These are phyloP conservation scores for Zaprionus lineosus DNA, from an alignment of 2,888 invertebrate genomes.

Conservation along the genomic window DNA sequence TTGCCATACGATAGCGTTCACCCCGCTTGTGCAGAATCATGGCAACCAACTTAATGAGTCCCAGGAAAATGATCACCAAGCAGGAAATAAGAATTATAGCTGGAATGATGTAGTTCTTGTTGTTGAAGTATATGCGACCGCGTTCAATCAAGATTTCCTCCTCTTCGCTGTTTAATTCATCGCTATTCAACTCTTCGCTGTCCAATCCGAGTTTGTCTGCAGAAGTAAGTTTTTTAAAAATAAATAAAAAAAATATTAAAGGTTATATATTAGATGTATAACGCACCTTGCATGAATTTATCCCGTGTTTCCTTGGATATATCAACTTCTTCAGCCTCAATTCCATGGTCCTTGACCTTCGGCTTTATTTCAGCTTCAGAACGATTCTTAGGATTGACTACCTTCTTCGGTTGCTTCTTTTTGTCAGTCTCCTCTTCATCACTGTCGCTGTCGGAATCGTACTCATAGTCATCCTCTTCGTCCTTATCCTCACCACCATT, in stretches of 20 bases:
- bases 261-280: background rate
- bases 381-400: conserved; percentile 28
- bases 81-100: conserved; percentile 85
- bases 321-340: conserved; percentile 79
- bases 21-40: conserved; percentile 84
- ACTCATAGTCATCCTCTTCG: conserved; percentile 72
- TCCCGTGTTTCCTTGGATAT: conserved; percentile 77
- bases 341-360: conserved; percentile 70
- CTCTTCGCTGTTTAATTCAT: conserved; percentile 71
- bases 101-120: conserved; percentile 85
- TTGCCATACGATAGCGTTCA: conserved; percentile 83
- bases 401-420: conserved; percentile 40
- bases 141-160: conserved; percentile 82
- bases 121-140: conserved; percentile 82
- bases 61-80: conserved; percentile 84
- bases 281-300: conserved; percentile 79
- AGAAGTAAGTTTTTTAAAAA: background rate
- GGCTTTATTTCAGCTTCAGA: conserved; percentile 54
- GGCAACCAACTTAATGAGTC: conserved; percentile 84
- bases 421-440: conserved; percentile 50
- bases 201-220: conserved; percentile 76
- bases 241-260: background rate
- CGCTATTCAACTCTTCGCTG: conserved; percentile 71
- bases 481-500: conserved; percentile 78
- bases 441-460: conserved; percentile 42